phyloP scores from a whole-genome alignment of 2,113 vertebrate genomes.

The Hystrix brachyura region DNA sequence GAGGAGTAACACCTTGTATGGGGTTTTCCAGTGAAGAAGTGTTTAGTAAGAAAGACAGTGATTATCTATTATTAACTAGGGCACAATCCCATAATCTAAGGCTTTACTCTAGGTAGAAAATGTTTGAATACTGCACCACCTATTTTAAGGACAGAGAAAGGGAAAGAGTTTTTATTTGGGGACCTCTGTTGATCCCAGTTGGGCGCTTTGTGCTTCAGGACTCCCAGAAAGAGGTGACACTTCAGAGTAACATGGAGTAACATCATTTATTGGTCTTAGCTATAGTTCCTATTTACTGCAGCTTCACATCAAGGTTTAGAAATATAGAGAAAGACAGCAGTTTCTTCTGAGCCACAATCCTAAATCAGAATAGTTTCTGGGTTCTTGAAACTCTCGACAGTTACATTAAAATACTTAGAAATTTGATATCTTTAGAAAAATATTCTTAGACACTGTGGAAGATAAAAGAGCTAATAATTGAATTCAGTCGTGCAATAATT shows the following conservation, averaged over 20 bases:
- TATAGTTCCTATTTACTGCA: conserved; percentile 10
- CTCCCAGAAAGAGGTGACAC: conserved; percentile 23
- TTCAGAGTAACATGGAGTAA: not conserved
- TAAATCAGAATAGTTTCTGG: not conserved
- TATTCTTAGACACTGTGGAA: not conserved
- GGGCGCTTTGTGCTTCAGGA: not conserved
- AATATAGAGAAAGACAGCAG: not conserved
- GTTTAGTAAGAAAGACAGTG: not conserved
- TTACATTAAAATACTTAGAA: conserved; percentile 34
- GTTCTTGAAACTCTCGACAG: conserved; percentile 24
- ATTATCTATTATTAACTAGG: conserved; percentile 23
- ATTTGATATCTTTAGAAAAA: conserved; percentile 61
- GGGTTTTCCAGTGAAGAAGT: not conserved
- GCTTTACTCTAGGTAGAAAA: conserved; percentile 55
- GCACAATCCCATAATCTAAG: conserved; percentile 10
- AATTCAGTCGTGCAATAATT: conserved; percentile 15
- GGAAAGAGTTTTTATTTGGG: conserved; percentile 49
- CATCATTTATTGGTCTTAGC: conserved; percentile 31
- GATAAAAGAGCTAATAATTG: conserved; percentile 31
- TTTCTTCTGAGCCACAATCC: not conserved
- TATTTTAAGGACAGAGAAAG: conserved; percentile 52
- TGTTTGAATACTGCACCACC: not conserved
- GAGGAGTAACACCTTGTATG: not conserved
- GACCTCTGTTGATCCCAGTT: conserved; percentile 24
- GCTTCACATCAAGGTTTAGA: not conserved